Evolutionary conservation across 35 echinoderm and acorn worm genomes (phyloP).

Genomic region (Nesometra sesokonis): DNA sequence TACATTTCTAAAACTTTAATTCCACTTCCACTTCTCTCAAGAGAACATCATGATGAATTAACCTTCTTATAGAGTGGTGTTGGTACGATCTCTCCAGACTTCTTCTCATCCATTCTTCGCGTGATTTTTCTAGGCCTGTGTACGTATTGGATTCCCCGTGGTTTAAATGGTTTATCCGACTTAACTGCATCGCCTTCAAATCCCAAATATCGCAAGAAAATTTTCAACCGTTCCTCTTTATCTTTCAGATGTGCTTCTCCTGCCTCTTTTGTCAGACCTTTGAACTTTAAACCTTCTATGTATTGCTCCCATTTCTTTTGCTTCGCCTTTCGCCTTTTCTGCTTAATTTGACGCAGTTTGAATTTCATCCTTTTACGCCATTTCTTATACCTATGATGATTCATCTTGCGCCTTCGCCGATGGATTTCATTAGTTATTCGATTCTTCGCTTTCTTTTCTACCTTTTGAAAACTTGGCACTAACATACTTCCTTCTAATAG

Average conservation of each 20-base stretch:
- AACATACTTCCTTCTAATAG: neutral
- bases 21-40: no score
- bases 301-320: constrained; percentile 22
- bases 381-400: constrained; percentile 15
- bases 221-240: constrained; percentile 2
- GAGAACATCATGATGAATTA: no score
- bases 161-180: neutral
- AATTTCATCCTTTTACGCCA: constrained; percentile 30
- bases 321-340: constrained; percentile 9
- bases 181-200: constrained; percentile 7
- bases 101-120: neutral
- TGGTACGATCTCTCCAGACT: neutral
- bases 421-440: neutral
- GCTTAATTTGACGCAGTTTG: neutral
- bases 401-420: constrained; percentile 10
- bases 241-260: neutral
- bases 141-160: neutral
- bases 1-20: no score
- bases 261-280: constrained; percentile 19
- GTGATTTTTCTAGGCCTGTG: neutral
- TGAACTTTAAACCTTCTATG: constrained; percentile 10
- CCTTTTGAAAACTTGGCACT: neutral
- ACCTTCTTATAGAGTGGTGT: neutral
- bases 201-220: constrained; percentile 12
- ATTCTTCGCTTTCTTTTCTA: neutral